A percentile compares a stretch with the other conserved stretches of the same genome.
phyloP scores from a whole-genome alignment of 2,113 vertebrate species.

The Axis porcinus region DNA sequence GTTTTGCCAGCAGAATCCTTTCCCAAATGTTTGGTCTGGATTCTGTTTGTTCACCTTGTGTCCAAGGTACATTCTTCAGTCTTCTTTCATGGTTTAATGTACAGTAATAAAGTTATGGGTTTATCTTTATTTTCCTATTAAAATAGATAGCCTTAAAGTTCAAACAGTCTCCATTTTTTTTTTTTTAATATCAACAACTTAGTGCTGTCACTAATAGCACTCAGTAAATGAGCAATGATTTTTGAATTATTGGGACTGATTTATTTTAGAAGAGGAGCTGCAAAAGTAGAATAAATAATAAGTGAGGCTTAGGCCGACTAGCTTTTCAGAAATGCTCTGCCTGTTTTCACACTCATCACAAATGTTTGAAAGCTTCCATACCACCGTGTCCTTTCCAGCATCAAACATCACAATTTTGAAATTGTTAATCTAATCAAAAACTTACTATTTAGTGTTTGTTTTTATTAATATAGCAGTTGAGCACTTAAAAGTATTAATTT shows the following conservation, averaged over 20 bases:
- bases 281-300: not conserved
- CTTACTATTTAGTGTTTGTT: not conserved
- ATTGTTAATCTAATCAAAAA: not conserved
- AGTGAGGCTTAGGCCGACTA: not conserved
- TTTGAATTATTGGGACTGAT: constrained; percentile 17
- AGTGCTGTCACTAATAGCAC: not conserved
- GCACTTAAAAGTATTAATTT: not conserved
- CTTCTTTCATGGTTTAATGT: not conserved
- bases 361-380: not conserved
- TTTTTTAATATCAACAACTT: not conserved
- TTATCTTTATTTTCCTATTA: not conserved
- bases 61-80: not conserved
- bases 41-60: not conserved
- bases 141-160: not conserved
- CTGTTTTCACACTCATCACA: not conserved
- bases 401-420: not conserved
- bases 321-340: not conserved
- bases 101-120: not conserved
- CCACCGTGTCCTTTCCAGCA: not conserved
- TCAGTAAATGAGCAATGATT: constrained; percentile 5
- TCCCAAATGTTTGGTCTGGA: not conserved
- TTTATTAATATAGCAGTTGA: not conserved
- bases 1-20: not conserved
- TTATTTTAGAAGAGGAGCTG: not conserved
- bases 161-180: not conserved